Base-by-base conservation (phyloP, 2,888 invertebrate species). In the Pristionchus arcanus region DNA sequence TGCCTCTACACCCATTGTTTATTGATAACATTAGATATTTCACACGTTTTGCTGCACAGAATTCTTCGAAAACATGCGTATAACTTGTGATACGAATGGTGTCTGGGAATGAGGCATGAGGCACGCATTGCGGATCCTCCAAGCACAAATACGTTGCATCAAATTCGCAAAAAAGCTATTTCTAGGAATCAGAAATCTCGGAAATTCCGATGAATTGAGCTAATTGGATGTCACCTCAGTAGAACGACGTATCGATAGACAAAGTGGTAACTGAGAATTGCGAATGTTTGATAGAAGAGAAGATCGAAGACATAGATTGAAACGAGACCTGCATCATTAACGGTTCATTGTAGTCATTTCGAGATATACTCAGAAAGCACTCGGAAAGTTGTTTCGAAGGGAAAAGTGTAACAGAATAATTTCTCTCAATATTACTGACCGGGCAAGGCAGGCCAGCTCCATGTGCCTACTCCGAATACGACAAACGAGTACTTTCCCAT, bases 271-370 rank as follows among this genome's bases (percentile, higher is more conserved):
- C n/a, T 63, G 59, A 86, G 86, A 16, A 86, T 49, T 2, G n/a
- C 25, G 63, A 86, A 86, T 1, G 86, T 86, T 49, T 86, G 86
- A 28, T 86, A 87, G 87, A 87, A 87, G 42, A 87, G 87, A 42
- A 87, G 42, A 49, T 87, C 87, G 68, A 87, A 87, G n/a, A 87
- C 87, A 42, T 87, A 87, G 87, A 87, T 87, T 4, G 87, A 87
- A 16, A 87, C 68, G 1, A 87, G 49, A 19, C 87, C 87, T 87
- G 87, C n/a, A 37, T 28, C 21, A 3, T 16, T 81, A 28, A 9
- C 2, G 9, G 55, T 16, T 55, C 55, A 55, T 55, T 55, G 55
- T 4, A 21, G 19, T 55, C 15, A 19, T 59, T 19, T 9, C 42
- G n/a, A n/a, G n/a, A n/a, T 49, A 49, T 49, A 49, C 42, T 49